Evolutionary conservation across 2,797 vertebrate species (phyloP).

Genomic region (Sebastes diaconus): DNA sequence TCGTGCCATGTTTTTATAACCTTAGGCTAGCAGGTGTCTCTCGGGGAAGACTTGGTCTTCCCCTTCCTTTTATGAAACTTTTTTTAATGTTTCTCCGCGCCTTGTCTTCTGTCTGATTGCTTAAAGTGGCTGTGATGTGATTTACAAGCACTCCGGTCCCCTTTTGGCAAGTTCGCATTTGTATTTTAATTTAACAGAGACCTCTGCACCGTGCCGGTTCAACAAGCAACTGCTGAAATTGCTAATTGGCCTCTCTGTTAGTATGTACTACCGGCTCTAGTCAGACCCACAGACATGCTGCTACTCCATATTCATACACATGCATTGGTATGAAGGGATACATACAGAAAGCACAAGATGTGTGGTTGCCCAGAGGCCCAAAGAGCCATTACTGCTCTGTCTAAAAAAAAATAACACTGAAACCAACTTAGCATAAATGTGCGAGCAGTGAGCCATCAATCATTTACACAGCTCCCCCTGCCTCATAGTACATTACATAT

Average conservation of each 20-base stretch:
- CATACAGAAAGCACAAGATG: conserved; percentile 43
- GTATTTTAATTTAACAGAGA: conserved; percentile 58
- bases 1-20: conserved; percentile 48
- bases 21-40: conserved; percentile 53
- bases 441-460: conserved; percentile 65
- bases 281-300: conserved; percentile 44
- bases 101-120: conserved; percentile 37
- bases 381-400: conserved; percentile 55
- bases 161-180: conserved; percentile 49
- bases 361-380: conserved; percentile 42
- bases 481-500: conserved; percentile 48
- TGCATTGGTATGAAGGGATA: conserved; percentile 32
- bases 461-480: conserved; percentile 57
- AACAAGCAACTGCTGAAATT: conserved; percentile 55
- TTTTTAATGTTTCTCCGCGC: conserved; percentile 15
- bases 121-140: conserved; percentile 46
- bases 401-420: conserved; percentile 45
- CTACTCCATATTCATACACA: conserved; percentile 47
- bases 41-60: conserved; percentile 37
- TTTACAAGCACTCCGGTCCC: conserved; percentile 44
- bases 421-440: conserved; percentile 66
- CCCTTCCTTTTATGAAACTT: conserved; percentile 23
- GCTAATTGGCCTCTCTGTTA: conserved; percentile 53
- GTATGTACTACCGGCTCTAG: conserved; percentile 36
- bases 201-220: conserved; percentile 41